Base-by-base conservation (phyloP, 1,140 invertebrate genomes). In the Wiebesia pumilae region DNA sequence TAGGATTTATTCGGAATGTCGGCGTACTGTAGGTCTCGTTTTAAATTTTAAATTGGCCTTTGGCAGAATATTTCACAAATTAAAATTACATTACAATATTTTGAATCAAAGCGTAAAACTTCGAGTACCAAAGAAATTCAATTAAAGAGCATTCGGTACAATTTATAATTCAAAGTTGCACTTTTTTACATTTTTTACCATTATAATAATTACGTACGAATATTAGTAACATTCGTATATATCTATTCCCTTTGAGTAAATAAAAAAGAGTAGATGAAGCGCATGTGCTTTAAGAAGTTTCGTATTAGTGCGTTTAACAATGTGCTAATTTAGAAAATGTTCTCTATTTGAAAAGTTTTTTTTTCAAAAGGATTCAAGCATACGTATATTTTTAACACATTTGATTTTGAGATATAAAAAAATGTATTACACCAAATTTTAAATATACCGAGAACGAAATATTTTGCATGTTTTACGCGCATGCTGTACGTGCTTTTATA, bases 341-440 rank as follows among this genome's bases (percentile, higher is more conserved):
- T 30, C 27, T 54, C 12, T 54, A n/a, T 81, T 19, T n/a, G 12
- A 81, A 30, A 40, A 27, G 47, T 67, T 69, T 83, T 83, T 67
- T 69, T 83, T 83, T 35, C 38, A 62, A 38, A 80, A 80, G 38
- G 19, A 51, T 43, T 1, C 2, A 30, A 51, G 30, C 27, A 19
- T 43, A 40, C 0, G 38, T n/a, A 51, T 16, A 51, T 24, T 38
- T 51, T 33, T 78, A 7, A 7, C 47, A 47, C 30, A 69, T 69
- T 81, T 30, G 80, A 67, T 82, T 80, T 47, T 81, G 12, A 65
- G 51, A 65, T 58, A 79, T 54, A 33, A 40, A 51, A 67, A 71
- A 69, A 67, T 82, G 30, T 24, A 73, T 83, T 43, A 4, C 51
- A 27, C 73, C 78, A 62, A 84, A 84, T 84, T 84, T 84, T 43